Evolutionary conservation across 2,888 invertebrate genomes (phyloP).

Genomic region (Drosophila peninsularis): DNA sequence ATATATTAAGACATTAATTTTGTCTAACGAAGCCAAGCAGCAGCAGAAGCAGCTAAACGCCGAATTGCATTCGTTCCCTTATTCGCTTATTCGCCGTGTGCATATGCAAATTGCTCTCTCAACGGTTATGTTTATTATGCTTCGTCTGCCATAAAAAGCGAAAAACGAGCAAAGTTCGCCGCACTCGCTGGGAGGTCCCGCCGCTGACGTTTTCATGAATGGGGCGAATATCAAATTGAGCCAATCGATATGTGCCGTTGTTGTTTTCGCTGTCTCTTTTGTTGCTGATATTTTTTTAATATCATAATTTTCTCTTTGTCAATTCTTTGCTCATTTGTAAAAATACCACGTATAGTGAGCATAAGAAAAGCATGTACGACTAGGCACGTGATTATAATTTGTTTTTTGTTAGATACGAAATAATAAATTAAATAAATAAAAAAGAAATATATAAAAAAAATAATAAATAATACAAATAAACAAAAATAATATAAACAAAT

Average conservation of each 20-base stretch:
- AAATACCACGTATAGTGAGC: neutral
- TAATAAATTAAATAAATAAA: no score
- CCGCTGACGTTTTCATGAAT: conserved; percentile 66
- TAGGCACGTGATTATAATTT: no score
- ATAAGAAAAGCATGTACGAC: neutral
- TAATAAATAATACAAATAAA: no score
- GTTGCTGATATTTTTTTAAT: conserved; percentile 14
- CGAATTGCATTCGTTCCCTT: conserved; percentile 38
- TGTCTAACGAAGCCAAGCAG: conserved; percentile 68
- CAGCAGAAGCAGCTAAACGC: neutral
- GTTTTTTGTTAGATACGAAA: no score
- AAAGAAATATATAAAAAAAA: neutral
- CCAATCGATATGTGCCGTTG: conserved; percentile 22
- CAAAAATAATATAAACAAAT: no score
- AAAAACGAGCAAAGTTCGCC: conserved; percentile 19
- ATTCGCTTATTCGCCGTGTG: conserved; percentile 38
- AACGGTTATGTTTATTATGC: conserved; percentile 59
- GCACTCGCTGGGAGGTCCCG: conserved; percentile 65
- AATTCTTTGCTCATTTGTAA: conserved; percentile 16
- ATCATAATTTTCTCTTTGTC: conserved; percentile 37
- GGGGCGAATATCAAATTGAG: conserved; percentile 67
- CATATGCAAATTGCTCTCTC: conserved; percentile 64
- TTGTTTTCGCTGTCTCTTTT: conserved; percentile 14
- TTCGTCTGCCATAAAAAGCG: conserved; percentile 36
- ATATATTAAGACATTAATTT: conserved; percentile 80